These are phyloP conservation scores for Oscheius sp. DNA, from an alignment of 2,888 invertebrate genomes.

Conservation along the genomic window DNA sequence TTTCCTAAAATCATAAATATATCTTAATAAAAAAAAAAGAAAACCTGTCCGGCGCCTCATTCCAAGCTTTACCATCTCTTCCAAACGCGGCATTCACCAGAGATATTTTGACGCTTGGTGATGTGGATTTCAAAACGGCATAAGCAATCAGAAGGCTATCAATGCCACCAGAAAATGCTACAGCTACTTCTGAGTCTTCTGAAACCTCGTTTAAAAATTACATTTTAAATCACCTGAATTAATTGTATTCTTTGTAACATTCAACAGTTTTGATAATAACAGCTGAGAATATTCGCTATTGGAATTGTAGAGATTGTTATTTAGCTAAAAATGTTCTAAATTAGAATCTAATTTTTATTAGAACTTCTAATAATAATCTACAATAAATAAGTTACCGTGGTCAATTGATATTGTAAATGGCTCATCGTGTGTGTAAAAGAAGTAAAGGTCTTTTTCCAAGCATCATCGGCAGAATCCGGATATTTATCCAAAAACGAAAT, in stretches of 20 bases:
- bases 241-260: neutral
- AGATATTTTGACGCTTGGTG: conserved; percentile 70
- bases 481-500: conserved; percentile 41
- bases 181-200: conserved; percentile 77
- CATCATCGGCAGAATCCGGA: conserved; percentile 38
- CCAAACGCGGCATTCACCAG: conserved; percentile 64
- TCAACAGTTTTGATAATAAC: neutral
- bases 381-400: neutral
- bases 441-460: conserved; percentile 14
- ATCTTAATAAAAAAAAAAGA: neutral
- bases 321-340: conserved; percentile 1
- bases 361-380: too few species aligned
- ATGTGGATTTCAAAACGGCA: conserved; percentile 73
- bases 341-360: too few species aligned
- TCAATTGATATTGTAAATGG: neutral
- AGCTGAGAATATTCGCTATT: neutral
- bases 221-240: neutral
- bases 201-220: too few species aligned
- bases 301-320: neutral
- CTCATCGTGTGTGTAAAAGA: neutral
- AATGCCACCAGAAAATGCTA: conserved; percentile 94
- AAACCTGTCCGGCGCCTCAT: conserved; percentile 26
- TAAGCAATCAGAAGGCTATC: conserved; percentile 92
- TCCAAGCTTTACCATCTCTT: conserved; percentile 42
- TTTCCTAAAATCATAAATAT: neutral